Conservation (phyloP, 2,113 vertebrate species). For the Microcebus griseorufus region DNA sequence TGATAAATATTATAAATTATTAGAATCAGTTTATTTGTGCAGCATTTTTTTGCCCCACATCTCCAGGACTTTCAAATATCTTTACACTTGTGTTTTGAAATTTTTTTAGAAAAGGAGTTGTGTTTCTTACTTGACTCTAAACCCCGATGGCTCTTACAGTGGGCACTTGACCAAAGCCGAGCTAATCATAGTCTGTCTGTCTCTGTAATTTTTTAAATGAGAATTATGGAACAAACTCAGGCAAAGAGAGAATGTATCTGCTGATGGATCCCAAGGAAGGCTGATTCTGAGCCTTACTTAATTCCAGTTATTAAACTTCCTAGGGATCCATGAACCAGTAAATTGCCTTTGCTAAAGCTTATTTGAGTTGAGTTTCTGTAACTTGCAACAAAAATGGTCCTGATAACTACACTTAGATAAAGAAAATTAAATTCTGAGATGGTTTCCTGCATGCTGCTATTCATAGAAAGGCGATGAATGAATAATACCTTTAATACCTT, state of each 20-base stretch:
- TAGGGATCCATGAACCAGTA: constrained; percentile 51
- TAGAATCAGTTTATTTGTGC: not conserved
- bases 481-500: not conserved
- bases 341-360: constrained; percentile 51
- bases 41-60: not conserved
- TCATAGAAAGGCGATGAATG: not conserved
- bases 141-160: not conserved
- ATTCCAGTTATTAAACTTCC: constrained; percentile 60
- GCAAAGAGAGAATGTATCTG: not conserved
- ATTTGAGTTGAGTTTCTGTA: constrained; percentile 37
- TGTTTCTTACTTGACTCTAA: not conserved
- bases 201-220: not conserved
- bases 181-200: not conserved
- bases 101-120: not conserved
- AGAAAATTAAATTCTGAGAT: constrained; percentile 48
- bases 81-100: not conserved
- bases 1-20: not conserved
- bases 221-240: constrained; percentile 12
- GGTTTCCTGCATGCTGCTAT: not conserved
- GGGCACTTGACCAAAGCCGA: not conserved
- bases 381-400: constrained; percentile 31
- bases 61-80: not conserved
- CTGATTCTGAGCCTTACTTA: constrained; percentile 51
- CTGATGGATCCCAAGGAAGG: constrained; percentile 5
- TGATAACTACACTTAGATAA: constrained; percentile 49